Conservation (phyloP, 2,888 invertebrate genomes). For the Abrostola triplasia region DNA sequence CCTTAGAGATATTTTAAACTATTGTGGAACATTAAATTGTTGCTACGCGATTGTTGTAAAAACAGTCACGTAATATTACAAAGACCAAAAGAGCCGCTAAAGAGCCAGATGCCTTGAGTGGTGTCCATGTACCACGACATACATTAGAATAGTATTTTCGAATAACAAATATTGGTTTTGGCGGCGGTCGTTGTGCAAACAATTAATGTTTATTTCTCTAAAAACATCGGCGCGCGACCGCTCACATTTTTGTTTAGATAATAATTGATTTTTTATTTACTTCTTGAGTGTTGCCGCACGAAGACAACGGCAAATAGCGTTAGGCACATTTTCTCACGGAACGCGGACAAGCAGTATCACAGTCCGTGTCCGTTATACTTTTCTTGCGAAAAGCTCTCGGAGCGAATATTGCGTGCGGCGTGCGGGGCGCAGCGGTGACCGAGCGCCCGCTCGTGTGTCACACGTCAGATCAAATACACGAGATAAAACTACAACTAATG, state of each 20-base stretch:
- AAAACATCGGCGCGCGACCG: slow-evolving; percentile 85
- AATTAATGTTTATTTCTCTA: slow-evolving; percentile 87
- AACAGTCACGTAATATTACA: slow-evolving; percentile 69
- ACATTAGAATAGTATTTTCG: slow-evolving; percentile 88
- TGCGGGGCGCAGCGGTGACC: slow-evolving; percentile 52
- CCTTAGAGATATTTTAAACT: slow-evolving; percentile 18
- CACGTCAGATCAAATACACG: slow-evolving; percentile 82
- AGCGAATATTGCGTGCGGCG: slow-evolving; percentile 46
- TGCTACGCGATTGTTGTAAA: slow-evolving; percentile 39
- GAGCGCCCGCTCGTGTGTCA: slow-evolving; percentile 74
- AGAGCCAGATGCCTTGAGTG: slow-evolving; percentile 78
- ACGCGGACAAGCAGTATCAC: slow-evolving; percentile 53
- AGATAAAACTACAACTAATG: slow-evolving; percentile 86
- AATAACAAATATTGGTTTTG: slow-evolving; percentile 87
- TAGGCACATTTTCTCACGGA: slow-evolving; percentile 78
- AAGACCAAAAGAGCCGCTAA: slow-evolving; percentile 84
- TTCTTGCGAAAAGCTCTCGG: slow-evolving; percentile 66
- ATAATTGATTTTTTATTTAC: slow-evolving; percentile 86
- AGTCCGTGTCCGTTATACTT: slow-evolving; percentile 61
- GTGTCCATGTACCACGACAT: slow-evolving; percentile 78
- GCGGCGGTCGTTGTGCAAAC: slow-evolving; percentile 85
- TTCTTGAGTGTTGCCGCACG: slow-evolving; percentile 77
- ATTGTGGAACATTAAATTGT: slow-evolving; percentile 11
- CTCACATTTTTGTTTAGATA: slow-evolving; percentile 84
- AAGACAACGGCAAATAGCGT: slow-evolving; percentile 75